phyloP scores from a whole-genome alignment of 92 coral and sea anemone species.

The Chrysogorgia sp. region DNA sequence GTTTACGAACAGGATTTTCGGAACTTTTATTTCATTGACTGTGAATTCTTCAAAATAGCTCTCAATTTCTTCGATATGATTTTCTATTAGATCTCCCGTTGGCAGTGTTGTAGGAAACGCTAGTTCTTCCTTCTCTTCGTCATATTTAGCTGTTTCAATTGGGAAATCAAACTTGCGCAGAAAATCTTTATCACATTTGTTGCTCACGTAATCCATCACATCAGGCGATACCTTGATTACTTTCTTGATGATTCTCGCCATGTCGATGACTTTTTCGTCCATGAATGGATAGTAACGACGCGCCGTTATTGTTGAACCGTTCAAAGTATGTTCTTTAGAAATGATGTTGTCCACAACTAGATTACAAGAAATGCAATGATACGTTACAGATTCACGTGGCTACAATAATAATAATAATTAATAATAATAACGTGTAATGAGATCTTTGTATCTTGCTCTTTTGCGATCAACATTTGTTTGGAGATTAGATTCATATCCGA shows the following conservation, averaged over 20 bases:
- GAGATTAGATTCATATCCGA: too few relatives aligned
- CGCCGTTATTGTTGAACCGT: not conserved
- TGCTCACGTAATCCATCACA: not conserved
- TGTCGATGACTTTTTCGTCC: not conserved
- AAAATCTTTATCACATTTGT: conserved; percentile 16
- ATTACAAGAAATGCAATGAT: too few relatives aligned
- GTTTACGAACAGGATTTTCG: not conserved
- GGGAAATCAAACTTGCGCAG: not conserved
- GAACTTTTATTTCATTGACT: conserved; percentile 6
- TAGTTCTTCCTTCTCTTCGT: conserved; percentile 11
- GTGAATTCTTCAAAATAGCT: not conserved
- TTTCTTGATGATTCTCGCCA: not conserved
- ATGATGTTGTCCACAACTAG: not conserved
- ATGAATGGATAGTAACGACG: conserved; percentile 11
- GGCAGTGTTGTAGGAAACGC: not conserved
- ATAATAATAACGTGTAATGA: too few relatives aligned
- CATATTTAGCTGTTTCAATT: not conserved
- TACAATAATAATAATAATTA: too few relatives aligned
- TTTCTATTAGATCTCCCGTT: not conserved
- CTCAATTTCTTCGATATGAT: not conserved
- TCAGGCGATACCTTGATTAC: not conserved
- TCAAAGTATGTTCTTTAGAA: not conserved
- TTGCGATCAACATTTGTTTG: too few relatives aligned
- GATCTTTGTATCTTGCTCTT: too few relatives aligned
- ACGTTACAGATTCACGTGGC: too few relatives aligned